A percentile compares a stretch with the other conserved stretches of the same genome.
Conservation (phyloP, 2,113 vertebrate genomes). For the Abramis brama region DNA sequence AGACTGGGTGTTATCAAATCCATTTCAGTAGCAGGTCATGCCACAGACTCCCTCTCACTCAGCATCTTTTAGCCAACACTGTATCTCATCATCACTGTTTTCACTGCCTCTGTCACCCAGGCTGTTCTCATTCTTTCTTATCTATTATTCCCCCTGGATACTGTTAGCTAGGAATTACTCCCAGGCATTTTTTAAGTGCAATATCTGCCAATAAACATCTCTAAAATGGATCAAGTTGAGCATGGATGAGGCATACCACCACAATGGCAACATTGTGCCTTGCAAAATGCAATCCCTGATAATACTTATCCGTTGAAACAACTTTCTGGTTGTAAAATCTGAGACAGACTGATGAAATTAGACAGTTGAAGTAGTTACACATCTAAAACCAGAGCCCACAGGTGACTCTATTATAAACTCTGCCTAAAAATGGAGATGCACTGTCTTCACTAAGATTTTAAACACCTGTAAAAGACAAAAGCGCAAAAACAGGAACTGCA, state of each 20-base stretch:
- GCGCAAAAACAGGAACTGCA: background rate
- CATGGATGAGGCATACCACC: conserved; percentile 27
- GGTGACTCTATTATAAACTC: background rate
- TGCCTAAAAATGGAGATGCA: background rate
- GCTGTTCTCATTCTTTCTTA: conserved; percentile 52
- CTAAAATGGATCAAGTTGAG: conserved; percentile 44
- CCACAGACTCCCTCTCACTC: conserved; percentile 38
- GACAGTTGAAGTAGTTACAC: background rate
- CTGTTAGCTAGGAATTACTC: conserved; percentile 57
- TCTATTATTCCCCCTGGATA: conserved; percentile 59
- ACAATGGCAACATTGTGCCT: conserved; percentile 21
- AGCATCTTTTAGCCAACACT: conserved; percentile 47
- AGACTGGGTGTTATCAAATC: conserved; percentile 45
- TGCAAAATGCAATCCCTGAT: background rate
- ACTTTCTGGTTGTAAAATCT: conserved; percentile 22
- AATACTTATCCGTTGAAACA: background rate
- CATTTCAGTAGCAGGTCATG: conserved; percentile 49
- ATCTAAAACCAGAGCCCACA: conserved; percentile 5
- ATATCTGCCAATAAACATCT: conserved; percentile 52
- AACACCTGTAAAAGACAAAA: background rate
- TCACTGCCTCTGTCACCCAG: conserved; percentile 39
- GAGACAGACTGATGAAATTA: conserved; percentile 15
- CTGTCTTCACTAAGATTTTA: background rate
- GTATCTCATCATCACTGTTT: conserved; percentile 45
- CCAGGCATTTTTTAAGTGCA: conserved; percentile 42